Evolutionary conservation across 2,888 invertebrate species (phyloP).

Genomic region (Trissoscelio sp.): DNA sequence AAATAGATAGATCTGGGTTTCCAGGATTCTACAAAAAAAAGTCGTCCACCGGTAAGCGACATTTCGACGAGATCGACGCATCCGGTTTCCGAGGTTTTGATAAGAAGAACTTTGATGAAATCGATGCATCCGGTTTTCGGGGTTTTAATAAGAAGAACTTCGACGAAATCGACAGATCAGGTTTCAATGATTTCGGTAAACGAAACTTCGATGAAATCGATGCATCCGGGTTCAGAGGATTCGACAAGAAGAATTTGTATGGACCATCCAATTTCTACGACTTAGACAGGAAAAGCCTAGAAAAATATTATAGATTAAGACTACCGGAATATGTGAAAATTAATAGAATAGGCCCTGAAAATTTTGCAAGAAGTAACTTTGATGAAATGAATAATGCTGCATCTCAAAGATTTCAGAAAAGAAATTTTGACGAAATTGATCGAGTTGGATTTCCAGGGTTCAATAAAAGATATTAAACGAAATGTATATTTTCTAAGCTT

Average conservation of each 20-base stretch:
- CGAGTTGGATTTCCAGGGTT: constrained; percentile 83
- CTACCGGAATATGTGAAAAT: neutral
- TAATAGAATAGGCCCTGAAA: neutral
- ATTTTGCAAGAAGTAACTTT: constrained; percentile 84
- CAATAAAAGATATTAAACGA: constrained; percentile 44
- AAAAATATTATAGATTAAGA: constrained; percentile 21
- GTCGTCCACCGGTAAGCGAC: constrained; percentile 78
- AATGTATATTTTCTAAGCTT: neutral
- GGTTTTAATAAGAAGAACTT: constrained; percentile 76
- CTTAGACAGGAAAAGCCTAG: neutral
- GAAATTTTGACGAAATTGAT: constrained; percentile 84
- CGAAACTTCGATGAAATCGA: constrained; percentile 85
- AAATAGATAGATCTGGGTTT: constrained; percentile 86
- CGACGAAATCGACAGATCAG: constrained; percentile 67
- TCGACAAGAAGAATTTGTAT: constrained; percentile 69
- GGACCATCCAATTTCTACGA: constrained; percentile 1
- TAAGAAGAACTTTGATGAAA: constrained; percentile 72
- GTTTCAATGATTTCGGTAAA: constrained; percentile 84
- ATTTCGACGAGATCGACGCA: constrained; percentile 81
- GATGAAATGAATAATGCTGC: constrained; percentile 87
- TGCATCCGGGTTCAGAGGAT: constrained; percentile 83
- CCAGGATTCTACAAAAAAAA: constrained; percentile 84
- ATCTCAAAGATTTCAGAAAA: constrained; percentile 84
- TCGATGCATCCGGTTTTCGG: constrained; percentile 83
- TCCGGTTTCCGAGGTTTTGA: constrained; percentile 82